Percentiles rank a stretch among this genome's conserved stretches.
Evolutionary conservation across 2,888 invertebrate species (phyloP).

Genomic region (Thymelicus acteon): DNA sequence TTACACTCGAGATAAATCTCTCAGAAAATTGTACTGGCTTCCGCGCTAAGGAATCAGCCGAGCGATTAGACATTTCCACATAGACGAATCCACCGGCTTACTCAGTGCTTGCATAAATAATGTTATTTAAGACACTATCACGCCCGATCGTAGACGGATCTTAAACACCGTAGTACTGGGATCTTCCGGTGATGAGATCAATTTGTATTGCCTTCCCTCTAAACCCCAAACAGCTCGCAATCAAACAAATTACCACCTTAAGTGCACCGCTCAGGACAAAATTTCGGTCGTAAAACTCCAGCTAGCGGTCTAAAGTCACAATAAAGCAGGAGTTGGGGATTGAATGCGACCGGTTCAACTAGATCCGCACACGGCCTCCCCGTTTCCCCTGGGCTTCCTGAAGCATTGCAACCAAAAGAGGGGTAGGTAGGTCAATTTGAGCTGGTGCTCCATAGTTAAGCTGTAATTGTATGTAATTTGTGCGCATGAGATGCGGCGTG

Average conservation of each 20-base stretch:
- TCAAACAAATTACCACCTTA: constrained; percentile 62
- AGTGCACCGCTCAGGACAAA: constrained; percentile 53
- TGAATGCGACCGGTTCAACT: constrained; percentile 56
- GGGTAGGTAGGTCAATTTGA: constrained; percentile 43
- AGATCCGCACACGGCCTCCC: constrained; percentile 50
- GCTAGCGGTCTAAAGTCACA: constrained; percentile 58
- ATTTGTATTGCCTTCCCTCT: constrained; percentile 74
- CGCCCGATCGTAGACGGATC: constrained; percentile 45
- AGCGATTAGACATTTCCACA: constrained; percentile 26
- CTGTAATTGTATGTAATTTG: constrained; percentile 68
- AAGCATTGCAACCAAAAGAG: constrained; percentile 39
- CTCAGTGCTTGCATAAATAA: constrained; percentile 56
- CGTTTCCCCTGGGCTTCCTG: constrained; percentile 41
- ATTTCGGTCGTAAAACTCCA: constrained; percentile 52
- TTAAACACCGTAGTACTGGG: constrained; percentile 48
- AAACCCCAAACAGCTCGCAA: constrained; percentile 45
- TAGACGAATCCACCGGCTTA: constrained; percentile 11
- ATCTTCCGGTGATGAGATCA: constrained; percentile 55
- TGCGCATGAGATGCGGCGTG: constrained; percentile 63
- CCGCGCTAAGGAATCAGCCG: constrained; percentile 11
- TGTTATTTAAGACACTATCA: constrained; percentile 63
- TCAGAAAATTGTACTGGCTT: constrained; percentile 15
- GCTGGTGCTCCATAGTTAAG: constrained; percentile 53
- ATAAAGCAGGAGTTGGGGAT: constrained; percentile 64
- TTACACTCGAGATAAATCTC: constrained; percentile 19